These are phyloP conservation scores for Sinhomidia bicolor DNA, from an alignment of 2,888 invertebrate genomes.

Conservation along the genomic window DNA sequence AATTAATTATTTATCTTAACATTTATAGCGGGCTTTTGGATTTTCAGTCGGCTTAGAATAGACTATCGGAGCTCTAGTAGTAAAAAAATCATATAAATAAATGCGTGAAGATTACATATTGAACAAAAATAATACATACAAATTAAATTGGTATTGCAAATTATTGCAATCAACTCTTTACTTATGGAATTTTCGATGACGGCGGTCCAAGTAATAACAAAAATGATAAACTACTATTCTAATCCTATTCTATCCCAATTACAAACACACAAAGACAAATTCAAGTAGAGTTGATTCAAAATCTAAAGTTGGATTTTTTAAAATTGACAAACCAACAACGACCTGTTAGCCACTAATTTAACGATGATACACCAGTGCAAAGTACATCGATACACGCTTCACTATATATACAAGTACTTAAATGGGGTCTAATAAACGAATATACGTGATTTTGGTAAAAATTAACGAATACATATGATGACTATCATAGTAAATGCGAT, in stretches of 20 bases:
- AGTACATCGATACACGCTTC: background rate
- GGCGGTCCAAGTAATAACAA: background rate
- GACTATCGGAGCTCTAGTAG: background rate
- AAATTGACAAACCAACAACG: too few relatives aligned
- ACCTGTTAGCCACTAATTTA: background rate
- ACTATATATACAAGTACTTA: background rate
- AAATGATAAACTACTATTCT: too few relatives aligned
- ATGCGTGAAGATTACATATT: background rate
- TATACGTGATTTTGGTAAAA: constrained; percentile 1
- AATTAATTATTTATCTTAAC: background rate
- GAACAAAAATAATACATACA: background rate
- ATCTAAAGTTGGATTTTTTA: too few relatives aligned
- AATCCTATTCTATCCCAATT: too few relatives aligned
- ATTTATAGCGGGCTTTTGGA: background rate
- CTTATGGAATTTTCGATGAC: background rate
- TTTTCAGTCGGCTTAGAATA: constrained; percentile 5
- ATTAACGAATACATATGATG: constrained; percentile 18
- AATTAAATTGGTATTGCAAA: background rate
- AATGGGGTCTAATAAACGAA: background rate
- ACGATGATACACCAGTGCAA: background rate
- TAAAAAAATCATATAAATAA: background rate
- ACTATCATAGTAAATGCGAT: constrained; percentile 54
- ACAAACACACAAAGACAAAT: too few relatives aligned
- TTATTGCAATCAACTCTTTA: background rate
- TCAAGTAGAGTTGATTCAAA: too few relatives aligned